phyloP scores from a whole-genome alignment of 2,888 invertebrate species.

The Netelia melanura region DNA sequence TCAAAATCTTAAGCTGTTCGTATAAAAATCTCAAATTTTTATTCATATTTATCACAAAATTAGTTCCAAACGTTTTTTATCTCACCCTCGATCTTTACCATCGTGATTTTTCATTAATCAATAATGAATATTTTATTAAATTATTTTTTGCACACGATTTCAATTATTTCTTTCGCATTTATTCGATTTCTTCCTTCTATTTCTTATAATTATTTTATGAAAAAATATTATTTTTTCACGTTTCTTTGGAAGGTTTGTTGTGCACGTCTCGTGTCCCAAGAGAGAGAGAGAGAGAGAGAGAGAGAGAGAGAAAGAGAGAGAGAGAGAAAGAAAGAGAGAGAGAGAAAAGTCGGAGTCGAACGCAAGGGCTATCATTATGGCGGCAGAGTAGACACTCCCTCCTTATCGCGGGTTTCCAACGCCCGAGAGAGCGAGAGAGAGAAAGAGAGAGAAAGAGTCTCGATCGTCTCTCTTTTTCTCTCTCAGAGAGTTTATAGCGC shows the following conservation, averaged over 20 bases:
- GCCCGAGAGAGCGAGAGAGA: conserved; percentile 55
- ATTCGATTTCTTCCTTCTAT: not conserved
- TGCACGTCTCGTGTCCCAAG: conserved; percentile 65
- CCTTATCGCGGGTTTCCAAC: conserved; percentile 84
- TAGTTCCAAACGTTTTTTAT: not conserved
- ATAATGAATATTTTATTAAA: not conserved
- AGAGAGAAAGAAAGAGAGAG: conserved; percentile 72
- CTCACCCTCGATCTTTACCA: not conserved
- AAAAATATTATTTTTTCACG: conserved; percentile 33
- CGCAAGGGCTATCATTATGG: conserved; percentile 83
- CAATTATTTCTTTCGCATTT: too few relatives aligned
- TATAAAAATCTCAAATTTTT: too few relatives aligned
- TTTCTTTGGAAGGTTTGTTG: conserved; percentile 59
- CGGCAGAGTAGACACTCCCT: conserved; percentile 84
- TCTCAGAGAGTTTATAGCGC: conserved; percentile 17
- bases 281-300: conserved; percentile 68
- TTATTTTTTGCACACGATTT: too few relatives aligned
- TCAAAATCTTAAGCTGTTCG: too few relatives aligned
- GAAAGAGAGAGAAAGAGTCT: conserved; percentile 75
- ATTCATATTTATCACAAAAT: too few relatives aligned
- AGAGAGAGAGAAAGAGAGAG: conserved; percentile 73
- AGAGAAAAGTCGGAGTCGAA: conserved; percentile 78
- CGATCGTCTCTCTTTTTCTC: conserved; percentile 31
- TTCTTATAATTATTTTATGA: not conserved
- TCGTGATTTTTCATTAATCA: too few relatives aligned